Percentiles rank a stretch among this genome's conserved stretches.
Evolutionary conservation across 2,113 vertebrate genomes (phyloP).

Genomic region (Bos indicus): DNA sequence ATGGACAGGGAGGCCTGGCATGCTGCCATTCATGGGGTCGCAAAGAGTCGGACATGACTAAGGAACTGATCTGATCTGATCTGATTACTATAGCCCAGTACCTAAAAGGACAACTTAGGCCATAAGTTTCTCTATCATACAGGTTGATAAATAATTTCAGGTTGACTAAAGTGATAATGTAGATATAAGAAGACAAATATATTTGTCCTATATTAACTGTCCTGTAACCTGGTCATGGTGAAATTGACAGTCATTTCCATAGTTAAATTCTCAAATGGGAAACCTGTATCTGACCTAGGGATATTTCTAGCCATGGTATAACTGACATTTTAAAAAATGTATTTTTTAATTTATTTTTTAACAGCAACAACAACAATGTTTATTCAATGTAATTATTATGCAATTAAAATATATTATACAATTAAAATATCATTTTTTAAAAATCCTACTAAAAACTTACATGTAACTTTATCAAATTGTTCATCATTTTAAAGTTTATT

Average conservation of each 20-base stretch:
- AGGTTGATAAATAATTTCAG: background rate
- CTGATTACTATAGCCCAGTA: background rate
- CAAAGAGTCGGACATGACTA: no score
- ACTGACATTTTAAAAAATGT: background rate
- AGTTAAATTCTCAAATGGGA: background rate
- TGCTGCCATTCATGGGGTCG: no score
- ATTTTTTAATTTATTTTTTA: background rate
- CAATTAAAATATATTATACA: no score
- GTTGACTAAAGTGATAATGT: background rate
- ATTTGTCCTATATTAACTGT: background rate
- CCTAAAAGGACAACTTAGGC: background rate
- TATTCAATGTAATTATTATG: no score
- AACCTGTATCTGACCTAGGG: background rate
- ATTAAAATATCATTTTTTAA: no score
- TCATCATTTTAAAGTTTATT: no score
- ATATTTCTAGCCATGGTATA: background rate
- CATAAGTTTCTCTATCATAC: background rate
- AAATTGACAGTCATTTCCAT: background rate
- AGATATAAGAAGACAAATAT: background rate
- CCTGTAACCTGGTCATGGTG: background rate
- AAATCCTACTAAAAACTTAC: no score
- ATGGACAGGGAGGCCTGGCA: no score
- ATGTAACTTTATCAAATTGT: no score
- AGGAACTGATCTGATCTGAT: no score
- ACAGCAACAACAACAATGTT: no score